Evolutionary conservation across 2,797 vertebrate species (phyloP).

Genomic region (Paguma larvata): DNA sequence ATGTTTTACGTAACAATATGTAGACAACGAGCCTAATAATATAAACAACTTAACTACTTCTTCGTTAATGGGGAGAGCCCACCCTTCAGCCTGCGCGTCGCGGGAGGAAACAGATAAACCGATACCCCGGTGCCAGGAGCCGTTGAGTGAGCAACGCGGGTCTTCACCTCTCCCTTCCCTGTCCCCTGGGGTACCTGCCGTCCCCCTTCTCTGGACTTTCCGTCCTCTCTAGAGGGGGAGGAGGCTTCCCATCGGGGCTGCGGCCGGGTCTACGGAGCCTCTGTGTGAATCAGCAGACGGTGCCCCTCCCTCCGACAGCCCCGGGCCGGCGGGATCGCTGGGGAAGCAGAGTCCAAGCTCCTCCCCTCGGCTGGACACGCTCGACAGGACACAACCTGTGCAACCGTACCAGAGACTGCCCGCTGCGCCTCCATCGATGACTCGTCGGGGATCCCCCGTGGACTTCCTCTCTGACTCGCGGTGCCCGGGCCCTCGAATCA

Average conservation of each 20-base stretch:
- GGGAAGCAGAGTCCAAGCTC: background rate
- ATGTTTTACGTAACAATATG: slow-evolving; percentile 71
- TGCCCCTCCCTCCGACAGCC: background rate
- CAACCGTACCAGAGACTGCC: background rate
- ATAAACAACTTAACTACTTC: slow-evolving; percentile 71
- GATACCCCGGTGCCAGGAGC: background rate
- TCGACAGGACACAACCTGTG: background rate
- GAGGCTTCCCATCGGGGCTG: background rate
- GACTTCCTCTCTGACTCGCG: background rate
- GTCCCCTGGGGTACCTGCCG: no score
- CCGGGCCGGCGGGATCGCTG: background rate
- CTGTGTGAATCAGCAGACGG: background rate
- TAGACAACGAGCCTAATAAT: slow-evolving; percentile 61
- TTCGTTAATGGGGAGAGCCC: slow-evolving; percentile 47
- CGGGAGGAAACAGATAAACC: background rate
- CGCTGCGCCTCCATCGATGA: fast-evolving
- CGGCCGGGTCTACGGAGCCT: background rate
- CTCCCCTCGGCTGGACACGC: background rate
- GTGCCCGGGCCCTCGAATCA: background rate
- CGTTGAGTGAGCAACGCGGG: background rate
- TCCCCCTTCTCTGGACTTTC: background rate
- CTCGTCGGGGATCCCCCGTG: background rate
- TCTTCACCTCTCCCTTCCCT: background rate
- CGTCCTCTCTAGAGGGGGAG: background rate
- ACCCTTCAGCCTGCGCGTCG: background rate